Percentiles rank a stretch among this genome's conserved stretches.
Evolutionary conservation across 2,113 vertebrate genomes (phyloP).

Genomic region (Dendropsophus ebraccatus): DNA sequence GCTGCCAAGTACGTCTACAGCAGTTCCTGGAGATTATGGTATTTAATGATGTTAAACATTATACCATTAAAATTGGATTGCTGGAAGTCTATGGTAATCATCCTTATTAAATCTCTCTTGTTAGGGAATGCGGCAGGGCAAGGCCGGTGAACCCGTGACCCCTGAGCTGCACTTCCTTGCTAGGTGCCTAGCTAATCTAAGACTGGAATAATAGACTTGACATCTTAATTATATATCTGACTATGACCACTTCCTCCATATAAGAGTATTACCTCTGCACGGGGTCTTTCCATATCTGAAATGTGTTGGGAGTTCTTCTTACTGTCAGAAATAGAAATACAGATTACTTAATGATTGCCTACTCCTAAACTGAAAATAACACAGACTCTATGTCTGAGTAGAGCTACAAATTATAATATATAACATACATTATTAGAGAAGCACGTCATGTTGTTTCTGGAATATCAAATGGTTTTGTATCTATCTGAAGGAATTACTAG

Average conservation of each 20-base stretch:
- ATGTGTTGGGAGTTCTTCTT: conserved; percentile 67
- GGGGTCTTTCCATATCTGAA: conserved; percentile 65
- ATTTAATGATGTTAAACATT: conserved; percentile 7
- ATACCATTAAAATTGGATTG: conserved; percentile 14
- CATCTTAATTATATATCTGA: background rate
- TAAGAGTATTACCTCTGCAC: conserved; percentile 72
- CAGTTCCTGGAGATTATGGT: background rate
- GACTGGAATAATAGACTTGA: background rate
- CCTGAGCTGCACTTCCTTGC: background rate
- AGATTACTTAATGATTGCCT: background rate
- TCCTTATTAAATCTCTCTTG: background rate
- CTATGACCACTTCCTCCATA: background rate
- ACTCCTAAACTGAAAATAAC: background rate
- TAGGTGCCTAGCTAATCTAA: background rate
- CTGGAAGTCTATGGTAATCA: conserved; percentile 7
- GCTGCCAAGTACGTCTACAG: background rate
- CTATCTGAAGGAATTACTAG: too few species aligned
- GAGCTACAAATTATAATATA: background rate
- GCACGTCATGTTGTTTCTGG: too few species aligned
- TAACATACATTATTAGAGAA: background rate
- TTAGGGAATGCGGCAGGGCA: background rate
- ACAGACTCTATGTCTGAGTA: background rate
- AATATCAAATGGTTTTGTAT: background rate
- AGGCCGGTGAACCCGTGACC: background rate
- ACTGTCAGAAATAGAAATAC: conserved; percentile 64